A percentile compares a stretch with the other conserved stretches of the same genome.
Evolutionary conservation across 2,888 invertebrate genomes (phyloP).

Genomic region (Parnassius smintheus): DNA sequence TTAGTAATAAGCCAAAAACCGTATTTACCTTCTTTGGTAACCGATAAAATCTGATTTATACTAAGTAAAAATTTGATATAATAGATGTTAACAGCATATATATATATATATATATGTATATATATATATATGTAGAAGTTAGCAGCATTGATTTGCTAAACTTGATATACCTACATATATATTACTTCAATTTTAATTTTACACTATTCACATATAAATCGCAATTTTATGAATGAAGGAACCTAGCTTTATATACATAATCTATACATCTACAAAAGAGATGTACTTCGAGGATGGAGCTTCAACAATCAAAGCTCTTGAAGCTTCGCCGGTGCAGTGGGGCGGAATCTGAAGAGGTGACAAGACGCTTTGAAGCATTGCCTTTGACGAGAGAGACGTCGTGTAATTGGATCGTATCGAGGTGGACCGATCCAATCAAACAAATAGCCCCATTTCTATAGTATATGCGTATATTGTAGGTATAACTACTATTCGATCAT

Average conservation of each 20-base stretch:
- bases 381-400: slow-evolving; percentile 63
- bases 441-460: slow-evolving; percentile 30
- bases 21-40: no score
- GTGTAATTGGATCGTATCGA: slow-evolving; percentile 70
- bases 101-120: no score
- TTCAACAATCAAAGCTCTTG: slow-evolving; percentile 40
- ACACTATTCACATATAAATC: no score
- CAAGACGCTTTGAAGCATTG: slow-evolving; percentile 43
- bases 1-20: no score
- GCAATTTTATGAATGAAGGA: not conserved
- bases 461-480: slow-evolving; percentile 1
- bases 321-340: slow-evolving; percentile 34
- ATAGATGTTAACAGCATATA: no score
- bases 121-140: no score
- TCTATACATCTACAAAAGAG: slow-evolving; percentile 21
- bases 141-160: no score
- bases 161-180: no score
- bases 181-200: no score
- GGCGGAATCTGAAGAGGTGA: slow-evolving; percentile 40
- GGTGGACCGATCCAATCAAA: slow-evolving; percentile 42
- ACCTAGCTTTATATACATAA: slow-evolving; percentile 7
- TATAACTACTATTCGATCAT: slow-evolving; percentile 2
- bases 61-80: no score
- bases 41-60: no score
- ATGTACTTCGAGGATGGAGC: slow-evolving; percentile 37